Conservation (phyloP, 92 coral and sea anemone species). For the Umimayanthus kanabou region DNA sequence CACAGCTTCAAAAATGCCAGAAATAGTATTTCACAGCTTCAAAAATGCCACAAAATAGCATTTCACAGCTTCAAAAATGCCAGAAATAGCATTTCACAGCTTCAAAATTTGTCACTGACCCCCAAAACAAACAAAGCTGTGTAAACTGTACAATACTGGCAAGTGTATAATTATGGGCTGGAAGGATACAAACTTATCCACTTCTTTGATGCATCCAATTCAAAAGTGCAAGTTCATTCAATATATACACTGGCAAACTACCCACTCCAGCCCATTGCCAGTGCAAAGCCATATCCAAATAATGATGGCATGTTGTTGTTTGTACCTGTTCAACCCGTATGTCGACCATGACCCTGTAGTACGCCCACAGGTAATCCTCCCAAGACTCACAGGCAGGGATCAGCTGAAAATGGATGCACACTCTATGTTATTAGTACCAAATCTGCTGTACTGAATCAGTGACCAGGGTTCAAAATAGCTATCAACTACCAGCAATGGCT, state of each 20-base stretch:
- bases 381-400: constrained; percentile 95
- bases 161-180: no score
- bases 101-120: no score
- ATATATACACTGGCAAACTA: background rate
- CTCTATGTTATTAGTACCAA: background rate
- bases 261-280: background rate
- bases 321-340: constrained; percentile 97
- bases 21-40: no score
- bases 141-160: no score
- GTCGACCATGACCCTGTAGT: constrained; percentile 93
- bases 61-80: no score
- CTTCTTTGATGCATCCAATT: background rate
- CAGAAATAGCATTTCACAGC: no score
- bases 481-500: no score
- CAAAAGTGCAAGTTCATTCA: background rate
- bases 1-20: no score
- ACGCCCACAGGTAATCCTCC: constrained; percentile 98
- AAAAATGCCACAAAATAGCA: no score
- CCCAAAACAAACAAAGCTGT: no score
- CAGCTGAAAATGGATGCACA: constrained; percentile 51
- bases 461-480: background rate
- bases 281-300: background rate
- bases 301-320: background rate
- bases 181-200: background rate
- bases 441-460: background rate